Base-by-base conservation (phyloP, 2,797 vertebrate species). In the Graptemys geographica region DNA sequence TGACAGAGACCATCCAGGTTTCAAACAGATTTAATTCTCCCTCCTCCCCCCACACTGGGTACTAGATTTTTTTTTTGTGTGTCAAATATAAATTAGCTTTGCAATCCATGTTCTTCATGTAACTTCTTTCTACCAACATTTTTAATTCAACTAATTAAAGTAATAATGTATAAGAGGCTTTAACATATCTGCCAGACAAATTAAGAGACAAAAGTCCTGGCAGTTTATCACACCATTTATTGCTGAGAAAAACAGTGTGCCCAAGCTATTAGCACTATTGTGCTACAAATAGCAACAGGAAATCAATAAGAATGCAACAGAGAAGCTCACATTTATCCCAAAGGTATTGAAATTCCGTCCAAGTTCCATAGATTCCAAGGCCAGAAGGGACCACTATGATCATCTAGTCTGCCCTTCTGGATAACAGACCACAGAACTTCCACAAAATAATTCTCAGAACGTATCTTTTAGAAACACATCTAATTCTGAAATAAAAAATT, bases 281-380 rank as follows among this genome's bases (percentile, higher is more conserved):
- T 47, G 88, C 74, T 90, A 87, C 94, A 95, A 96, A 89, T 96
- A 95, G 87, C 95, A 96, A 95, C 96, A 96, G 88, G 90, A 96
- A 97, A 96, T 96, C 94, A 96, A 87, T 96, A 95, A 79, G 84
- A n/a, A 4, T 89, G 92, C 90, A 93, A 94, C 74, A 96, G 55
- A 89, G 95, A 96, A 41, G 59, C 81, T 87, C 81, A 83, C 51
- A 49, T 84, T 93, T 79, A 83, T 87, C 86, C 65, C 81, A 0
- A 2, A 94, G 57, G 55, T 79, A 86, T 52, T 87, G 86, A 72
- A 87, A 93, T 9, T 82, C 80, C 92, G 41, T 59, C n/a, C 65
- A 41, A 72, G 65, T 41, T 72, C 16, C 65, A 41, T 23, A 21
- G n/a, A 11, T 41, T 37, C 37, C n/a, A 72, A 41, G 65, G 65